A percentile compares a stretch with the other conserved stretches of the same genome.
Conservation (phyloP, 1,140 invertebrate genomes). For the Tetraneura akinire region DNA sequence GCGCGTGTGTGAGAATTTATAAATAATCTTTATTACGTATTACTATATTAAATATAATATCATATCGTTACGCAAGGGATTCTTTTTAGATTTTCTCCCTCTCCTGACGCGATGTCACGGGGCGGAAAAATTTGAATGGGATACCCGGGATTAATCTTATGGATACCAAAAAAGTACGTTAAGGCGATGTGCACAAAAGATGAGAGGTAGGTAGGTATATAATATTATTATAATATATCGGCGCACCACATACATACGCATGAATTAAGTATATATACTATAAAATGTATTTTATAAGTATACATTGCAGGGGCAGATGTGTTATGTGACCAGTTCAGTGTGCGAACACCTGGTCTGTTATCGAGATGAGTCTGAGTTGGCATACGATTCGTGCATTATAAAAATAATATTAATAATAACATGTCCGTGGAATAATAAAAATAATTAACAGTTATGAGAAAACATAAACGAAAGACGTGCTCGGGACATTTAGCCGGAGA, state of each 20-base stretch:
- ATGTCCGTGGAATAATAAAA: background rate
- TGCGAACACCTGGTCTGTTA: constrained; percentile 43
- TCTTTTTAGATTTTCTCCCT: background rate
- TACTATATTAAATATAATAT: background rate
- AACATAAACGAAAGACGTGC: constrained; percentile 4
- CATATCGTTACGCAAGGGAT: constrained; percentile 31
- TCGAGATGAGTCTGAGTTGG: constrained; percentile 22
- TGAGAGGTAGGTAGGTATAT: background rate
- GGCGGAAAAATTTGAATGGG: constrained; percentile 47
- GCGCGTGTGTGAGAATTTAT: background rate
- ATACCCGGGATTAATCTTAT: constrained; percentile 41
- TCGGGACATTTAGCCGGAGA: background rate
- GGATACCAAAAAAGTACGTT: constrained; percentile 36
- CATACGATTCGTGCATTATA: constrained; percentile 46
- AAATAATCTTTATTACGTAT: background rate
- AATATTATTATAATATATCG: too few species aligned
- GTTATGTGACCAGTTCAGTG: constrained; percentile 32
- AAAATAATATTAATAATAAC: too few species aligned
- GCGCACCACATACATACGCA: too few species aligned
- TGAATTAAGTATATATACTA: too few species aligned
- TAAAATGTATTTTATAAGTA: background rate
- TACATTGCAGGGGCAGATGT: constrained; percentile 23
- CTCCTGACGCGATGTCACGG: background rate
- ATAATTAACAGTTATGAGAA: constrained; percentile 20
- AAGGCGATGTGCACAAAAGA: constrained; percentile 46